Percentiles rank a stretch among this genome's conserved stretches.
phyloP scores from a whole-genome alignment of 2,797 vertebrate genomes.

The Lophotriccus pileatus region DNA sequence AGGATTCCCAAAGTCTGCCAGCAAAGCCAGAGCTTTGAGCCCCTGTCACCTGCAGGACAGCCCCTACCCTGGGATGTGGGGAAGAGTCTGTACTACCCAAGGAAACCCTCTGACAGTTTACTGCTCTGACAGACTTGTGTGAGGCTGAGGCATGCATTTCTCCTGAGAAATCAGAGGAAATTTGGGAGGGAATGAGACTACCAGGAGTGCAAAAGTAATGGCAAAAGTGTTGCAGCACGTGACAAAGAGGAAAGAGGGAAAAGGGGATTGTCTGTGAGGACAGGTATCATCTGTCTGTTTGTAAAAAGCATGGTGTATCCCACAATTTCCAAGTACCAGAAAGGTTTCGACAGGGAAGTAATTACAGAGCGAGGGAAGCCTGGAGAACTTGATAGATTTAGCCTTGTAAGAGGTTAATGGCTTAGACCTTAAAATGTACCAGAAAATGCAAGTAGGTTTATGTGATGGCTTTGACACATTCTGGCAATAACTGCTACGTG shows the following conservation, averaged over 20 bases:
- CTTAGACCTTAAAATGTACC: conserved; percentile 14
- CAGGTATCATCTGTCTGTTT: not conserved
- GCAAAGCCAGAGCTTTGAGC: not conserved
- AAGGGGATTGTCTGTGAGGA: not conserved
- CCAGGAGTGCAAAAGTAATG: not conserved
- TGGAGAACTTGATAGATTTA: not conserved
- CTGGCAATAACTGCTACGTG: not conserved
- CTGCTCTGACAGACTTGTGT: not conserved
- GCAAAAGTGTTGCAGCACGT: not conserved
- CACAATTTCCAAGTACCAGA: not conserved
- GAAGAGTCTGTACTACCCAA: not conserved
- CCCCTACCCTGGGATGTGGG: not conserved
- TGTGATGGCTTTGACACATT: not conserved
- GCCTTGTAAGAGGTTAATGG: not conserved
- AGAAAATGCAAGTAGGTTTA: conserved; percentile 11
- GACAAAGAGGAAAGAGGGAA: not conserved
- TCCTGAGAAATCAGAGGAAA: not conserved
- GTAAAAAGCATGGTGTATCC: not conserved
- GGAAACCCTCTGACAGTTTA: not conserved
- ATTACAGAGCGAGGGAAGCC: not conserved
- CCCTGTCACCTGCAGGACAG: not conserved
- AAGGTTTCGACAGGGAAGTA: not conserved
- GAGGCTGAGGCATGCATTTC: not conserved
- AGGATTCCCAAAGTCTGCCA: not conserved
- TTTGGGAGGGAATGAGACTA: not conserved